phyloP scores from a whole-genome alignment of 2,113 vertebrate genomes.

The Festucalex cinctus region DNA sequence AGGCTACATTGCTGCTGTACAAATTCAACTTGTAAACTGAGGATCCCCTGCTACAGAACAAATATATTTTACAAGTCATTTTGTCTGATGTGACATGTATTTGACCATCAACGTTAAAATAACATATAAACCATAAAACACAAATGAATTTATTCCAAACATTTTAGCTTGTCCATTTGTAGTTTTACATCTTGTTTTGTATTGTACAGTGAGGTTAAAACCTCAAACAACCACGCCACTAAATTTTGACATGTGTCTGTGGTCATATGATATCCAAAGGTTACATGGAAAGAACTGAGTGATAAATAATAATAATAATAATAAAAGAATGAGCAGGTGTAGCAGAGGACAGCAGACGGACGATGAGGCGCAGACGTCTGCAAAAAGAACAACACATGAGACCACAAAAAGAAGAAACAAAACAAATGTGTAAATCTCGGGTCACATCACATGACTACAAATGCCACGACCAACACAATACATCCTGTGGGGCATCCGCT shows the following conservation, averaged over 20 bases:
- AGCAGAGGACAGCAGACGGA: background rate
- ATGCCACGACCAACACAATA: too few relatives aligned
- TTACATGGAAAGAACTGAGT: background rate
- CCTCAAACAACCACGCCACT: background rate
- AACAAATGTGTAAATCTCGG: too few relatives aligned
- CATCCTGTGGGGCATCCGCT: too few relatives aligned
- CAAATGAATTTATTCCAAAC: background rate
- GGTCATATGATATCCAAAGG: background rate
- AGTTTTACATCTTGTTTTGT: background rate
- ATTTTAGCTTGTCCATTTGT: background rate
- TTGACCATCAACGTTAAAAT: background rate
- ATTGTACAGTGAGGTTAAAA: background rate
- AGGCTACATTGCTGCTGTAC: too few relatives aligned
- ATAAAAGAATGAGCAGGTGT: background rate
- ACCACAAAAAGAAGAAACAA: background rate
- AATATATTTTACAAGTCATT: too few relatives aligned
- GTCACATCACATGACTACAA: background rate
- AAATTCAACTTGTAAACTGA: too few relatives aligned
- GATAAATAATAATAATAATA: background rate
- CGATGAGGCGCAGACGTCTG: constrained; percentile 12
- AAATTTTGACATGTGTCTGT: background rate
- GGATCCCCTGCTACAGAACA: too few relatives aligned
- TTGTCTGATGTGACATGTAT: too few relatives aligned
- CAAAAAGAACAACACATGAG: constrained; percentile 23
- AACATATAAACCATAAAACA: background rate